These are phyloP conservation scores for Physocephala rufipes DNA, from an alignment of 2,888 invertebrate genomes.

Conservation along the genomic window DNA sequence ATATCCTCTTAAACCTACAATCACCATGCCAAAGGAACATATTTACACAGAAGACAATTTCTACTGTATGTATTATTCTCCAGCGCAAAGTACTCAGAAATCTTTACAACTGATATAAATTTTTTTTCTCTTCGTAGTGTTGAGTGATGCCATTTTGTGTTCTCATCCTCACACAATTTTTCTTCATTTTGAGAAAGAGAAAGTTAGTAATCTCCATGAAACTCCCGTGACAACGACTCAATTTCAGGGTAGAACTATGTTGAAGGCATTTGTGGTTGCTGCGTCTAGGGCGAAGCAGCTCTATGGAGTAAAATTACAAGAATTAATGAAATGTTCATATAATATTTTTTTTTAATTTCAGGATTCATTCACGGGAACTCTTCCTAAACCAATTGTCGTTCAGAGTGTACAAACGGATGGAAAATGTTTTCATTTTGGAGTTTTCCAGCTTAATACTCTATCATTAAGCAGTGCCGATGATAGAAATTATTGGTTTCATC, in stretches of 20 bases:
- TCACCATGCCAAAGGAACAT: slow-evolving; percentile 68
- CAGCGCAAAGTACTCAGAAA: not conserved
- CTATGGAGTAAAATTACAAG: slow-evolving; percentile 68
- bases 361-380: slow-evolving; percentile 43
- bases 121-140: slow-evolving; percentile 47
- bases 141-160: slow-evolving; percentile 45
- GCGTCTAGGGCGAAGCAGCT: slow-evolving; percentile 78
- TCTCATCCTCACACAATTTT: slow-evolving; percentile 79
- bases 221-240: slow-evolving; percentile 75
- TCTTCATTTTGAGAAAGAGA: slow-evolving; percentile 73
- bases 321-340: not conserved
- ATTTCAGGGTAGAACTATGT: slow-evolving; percentile 74
- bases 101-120: not conserved
- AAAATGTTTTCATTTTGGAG: slow-evolving; percentile 79
- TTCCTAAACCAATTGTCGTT: slow-evolving; percentile 81
- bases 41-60: slow-evolving; percentile 72
- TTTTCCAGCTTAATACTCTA: slow-evolving; percentile 85
- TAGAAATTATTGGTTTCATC: slow-evolving; percentile 85
- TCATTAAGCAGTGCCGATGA: slow-evolving; percentile 70
- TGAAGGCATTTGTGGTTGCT: slow-evolving; percentile 81
- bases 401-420: slow-evolving; percentile 88
- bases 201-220: slow-evolving; percentile 76
- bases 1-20: slow-evolving; percentile 77
- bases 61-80: slow-evolving; percentile 74
- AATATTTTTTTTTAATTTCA: slow-evolving; percentile 61